Conservation (phyloP, 2,888 invertebrate species). For the Odontocolon sp. region DNA sequence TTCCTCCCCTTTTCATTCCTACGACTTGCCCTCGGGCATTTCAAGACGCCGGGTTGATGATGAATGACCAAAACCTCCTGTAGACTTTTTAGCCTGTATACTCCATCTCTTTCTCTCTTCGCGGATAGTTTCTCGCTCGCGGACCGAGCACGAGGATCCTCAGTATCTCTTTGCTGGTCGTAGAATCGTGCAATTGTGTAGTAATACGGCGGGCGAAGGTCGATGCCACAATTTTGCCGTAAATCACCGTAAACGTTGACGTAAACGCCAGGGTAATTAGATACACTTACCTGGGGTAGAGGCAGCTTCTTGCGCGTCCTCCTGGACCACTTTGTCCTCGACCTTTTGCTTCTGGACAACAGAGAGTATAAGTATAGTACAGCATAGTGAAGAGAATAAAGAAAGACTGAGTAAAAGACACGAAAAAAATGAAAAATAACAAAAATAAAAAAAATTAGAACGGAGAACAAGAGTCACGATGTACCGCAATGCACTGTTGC, state of each 20-base stretch:
- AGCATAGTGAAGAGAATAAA: constrained; percentile 29
- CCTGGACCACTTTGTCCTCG: constrained; percentile 60
- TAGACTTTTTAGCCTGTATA: constrained; percentile 70
- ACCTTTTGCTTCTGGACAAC: constrained; percentile 61
- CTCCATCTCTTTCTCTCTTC: constrained; percentile 49
- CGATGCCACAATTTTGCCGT: constrained; percentile 79
- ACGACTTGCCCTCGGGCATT: constrained; percentile 71
- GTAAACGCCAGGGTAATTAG: constrained; percentile 80
- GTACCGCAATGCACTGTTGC: constrained; percentile 34
- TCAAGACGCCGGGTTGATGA: constrained; percentile 72
- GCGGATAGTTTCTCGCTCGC: constrained; percentile 55
- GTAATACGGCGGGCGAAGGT: constrained; percentile 72
- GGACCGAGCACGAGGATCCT: constrained; percentile 53
- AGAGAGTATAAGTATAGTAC: constrained; percentile 21
- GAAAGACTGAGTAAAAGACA: constrained; percentile 34
- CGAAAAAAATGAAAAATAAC: constrained; percentile 49
- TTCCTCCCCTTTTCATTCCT: constrained; percentile 74
- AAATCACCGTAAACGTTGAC: constrained; percentile 80
- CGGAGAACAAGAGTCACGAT: constrained; percentile 23
- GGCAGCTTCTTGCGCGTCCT: constrained; percentile 69
- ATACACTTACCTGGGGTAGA: constrained; percentile 76
- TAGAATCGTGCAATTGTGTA: constrained; percentile 54
- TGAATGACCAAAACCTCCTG: constrained; percentile 79
- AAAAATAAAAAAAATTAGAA: constrained; percentile 44
- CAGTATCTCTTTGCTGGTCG: constrained; percentile 51